Percentiles rank a stretch among this genome's conserved stretches.
These are phyloP conservation scores for Puntigrus tetrazona DNA, from an alignment of 2,113 vertebrate genomes.

Conservation along the genomic window DNA sequence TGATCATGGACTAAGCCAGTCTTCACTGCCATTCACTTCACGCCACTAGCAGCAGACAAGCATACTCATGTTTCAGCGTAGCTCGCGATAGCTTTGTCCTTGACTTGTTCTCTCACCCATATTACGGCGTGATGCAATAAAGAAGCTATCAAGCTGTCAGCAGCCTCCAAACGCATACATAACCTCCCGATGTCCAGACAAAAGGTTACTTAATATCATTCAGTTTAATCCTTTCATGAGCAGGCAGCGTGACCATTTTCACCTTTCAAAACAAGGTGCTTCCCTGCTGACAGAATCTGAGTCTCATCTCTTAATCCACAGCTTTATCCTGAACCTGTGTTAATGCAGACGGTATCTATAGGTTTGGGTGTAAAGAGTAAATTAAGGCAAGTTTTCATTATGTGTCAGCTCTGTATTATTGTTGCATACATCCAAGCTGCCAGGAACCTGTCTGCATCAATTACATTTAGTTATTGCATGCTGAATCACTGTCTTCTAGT, in stretches of 20 bases:
- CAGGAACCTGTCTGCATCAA: neutral
- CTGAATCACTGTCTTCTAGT: neutral
- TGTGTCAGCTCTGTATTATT: neutral
- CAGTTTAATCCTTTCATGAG: neutral
- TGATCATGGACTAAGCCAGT: neutral
- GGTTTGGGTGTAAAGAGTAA: neutral
- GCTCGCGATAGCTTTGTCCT: neutral
- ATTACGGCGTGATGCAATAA: neutral
- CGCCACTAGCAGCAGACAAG: neutral
- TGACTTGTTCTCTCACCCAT: neutral
- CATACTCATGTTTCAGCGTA: slow-evolving; percentile 7
- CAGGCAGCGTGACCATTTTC: neutral
- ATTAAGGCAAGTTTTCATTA: neutral
- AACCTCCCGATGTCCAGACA: neutral
- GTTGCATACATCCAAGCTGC: neutral
- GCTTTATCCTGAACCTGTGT: neutral
- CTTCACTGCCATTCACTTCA: neutral
- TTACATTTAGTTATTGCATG: neutral
- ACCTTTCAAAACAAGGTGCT: neutral
- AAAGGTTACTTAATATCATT: neutral
- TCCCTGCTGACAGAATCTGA: neutral
- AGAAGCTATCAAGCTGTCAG: neutral
- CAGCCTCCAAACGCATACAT: neutral
- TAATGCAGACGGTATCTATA: neutral
- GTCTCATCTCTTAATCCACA: neutral